These are phyloP conservation scores for Genyomyrus donnyi DNA, from an alignment of 2,113 vertebrate species.

Conservation along the genomic window DNA sequence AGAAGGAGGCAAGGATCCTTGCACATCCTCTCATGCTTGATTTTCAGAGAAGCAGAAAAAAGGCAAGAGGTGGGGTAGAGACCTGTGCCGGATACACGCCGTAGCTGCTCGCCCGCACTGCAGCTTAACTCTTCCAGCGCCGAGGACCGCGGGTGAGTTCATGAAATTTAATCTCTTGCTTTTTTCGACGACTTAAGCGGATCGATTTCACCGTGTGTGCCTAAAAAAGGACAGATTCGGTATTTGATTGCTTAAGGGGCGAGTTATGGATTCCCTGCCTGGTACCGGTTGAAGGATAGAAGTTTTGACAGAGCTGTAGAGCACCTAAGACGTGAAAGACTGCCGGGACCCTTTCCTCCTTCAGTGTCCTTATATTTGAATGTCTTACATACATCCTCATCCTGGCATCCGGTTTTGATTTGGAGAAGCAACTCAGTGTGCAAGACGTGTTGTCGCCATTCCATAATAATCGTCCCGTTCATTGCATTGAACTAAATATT, in stretches of 20 bases:
- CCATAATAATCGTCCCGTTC: background rate
- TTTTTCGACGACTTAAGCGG: slow-evolving; percentile 16
- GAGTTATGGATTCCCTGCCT: background rate
- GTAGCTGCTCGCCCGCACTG: slow-evolving; percentile 69
- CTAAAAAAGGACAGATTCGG: background rate
- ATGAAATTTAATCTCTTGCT: slow-evolving; percentile 19
- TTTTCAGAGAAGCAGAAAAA: slow-evolving; percentile 29
- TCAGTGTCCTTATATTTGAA: background rate
- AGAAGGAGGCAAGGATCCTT: slow-evolving; percentile 13
- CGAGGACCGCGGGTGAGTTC: slow-evolving; percentile 56
- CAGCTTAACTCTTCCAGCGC: slow-evolving; percentile 67
- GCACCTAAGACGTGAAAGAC: background rate
- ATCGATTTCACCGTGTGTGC: background rate
- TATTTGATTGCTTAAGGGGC: background rate
- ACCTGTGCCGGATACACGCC: slow-evolving; percentile 66
- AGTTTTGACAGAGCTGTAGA: background rate
- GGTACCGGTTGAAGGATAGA: background rate
- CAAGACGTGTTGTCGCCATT: background rate
- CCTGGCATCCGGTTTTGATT: background rate
- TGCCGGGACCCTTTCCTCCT: background rate
- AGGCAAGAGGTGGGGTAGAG: slow-evolving; percentile 36
- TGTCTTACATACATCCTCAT: background rate
- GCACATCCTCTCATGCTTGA: slow-evolving; percentile 8
- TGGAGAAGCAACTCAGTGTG: background rate
- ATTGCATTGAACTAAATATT: background rate